phyloP scores from a whole-genome alignment of 2,797 vertebrate genomes.

The Rhincodon typus region DNA sequence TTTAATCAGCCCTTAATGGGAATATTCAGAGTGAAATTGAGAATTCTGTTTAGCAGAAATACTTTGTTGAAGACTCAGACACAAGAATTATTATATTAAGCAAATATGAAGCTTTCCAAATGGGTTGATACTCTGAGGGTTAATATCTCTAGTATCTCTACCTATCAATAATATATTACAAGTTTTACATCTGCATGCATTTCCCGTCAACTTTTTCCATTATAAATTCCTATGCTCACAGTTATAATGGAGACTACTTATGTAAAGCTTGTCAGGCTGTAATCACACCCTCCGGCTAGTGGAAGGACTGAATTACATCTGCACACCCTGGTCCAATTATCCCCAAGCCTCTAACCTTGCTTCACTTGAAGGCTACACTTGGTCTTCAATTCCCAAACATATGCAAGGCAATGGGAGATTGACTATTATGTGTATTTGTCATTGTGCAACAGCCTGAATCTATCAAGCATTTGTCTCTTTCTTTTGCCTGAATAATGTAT shows the following conservation, averaged over 20 bases:
- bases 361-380: not conserved
- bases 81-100: not conserved
- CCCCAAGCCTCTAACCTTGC: not conserved
- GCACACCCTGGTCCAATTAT: constrained; percentile 18
- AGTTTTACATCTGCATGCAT: not conserved
- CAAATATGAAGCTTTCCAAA: not conserved
- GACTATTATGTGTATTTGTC: not conserved
- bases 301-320: not conserved
- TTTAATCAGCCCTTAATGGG: constrained; percentile 9
- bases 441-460: not conserved
- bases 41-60: not conserved
- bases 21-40: not conserved
- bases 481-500: not conserved
- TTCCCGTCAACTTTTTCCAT: not conserved
- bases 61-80: not conserved
- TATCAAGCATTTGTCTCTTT: not conserved
- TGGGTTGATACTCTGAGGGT: not conserved
- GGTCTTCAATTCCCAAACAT: not conserved
- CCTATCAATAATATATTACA: not conserved
- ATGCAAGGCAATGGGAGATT: not conserved
- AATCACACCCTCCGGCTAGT: not conserved
- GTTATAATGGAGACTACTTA: constrained; percentile 7
- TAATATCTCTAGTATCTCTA: constrained; percentile 1
- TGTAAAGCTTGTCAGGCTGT: not conserved
- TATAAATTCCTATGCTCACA: not conserved